Evolutionary conservation across 2,113 vertebrate species (phyloP), one percentile per base, ranked within the genome.

Genomic region (Scomber japonicus): DNA sequence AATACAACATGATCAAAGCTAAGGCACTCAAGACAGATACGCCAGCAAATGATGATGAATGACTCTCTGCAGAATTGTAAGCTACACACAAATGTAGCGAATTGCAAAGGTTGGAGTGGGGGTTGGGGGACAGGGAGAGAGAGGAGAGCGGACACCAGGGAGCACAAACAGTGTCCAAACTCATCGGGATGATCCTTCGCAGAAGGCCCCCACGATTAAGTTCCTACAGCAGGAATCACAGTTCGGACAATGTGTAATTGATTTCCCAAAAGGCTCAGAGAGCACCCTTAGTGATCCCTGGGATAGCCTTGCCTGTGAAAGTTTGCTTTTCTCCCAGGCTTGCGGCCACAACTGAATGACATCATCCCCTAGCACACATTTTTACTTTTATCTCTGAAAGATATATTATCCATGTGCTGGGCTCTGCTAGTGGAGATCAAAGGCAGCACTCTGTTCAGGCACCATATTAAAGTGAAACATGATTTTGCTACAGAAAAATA

Each of bases 41-140:
- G 91, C 95, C 95, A 94, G 96, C 96, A 98, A 98, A 99, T 98
- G 98, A 98, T 99, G 97, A 99, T 97, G 96, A 98, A 99, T 97
- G 96, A 93, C 94, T 97, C 97, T 97, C 97, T 88, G 95, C 92
- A 95, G 97, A 97, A 96, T 93, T 95, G 96, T 96, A 97, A 97
- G 96, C 88, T 95, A 94, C 93, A 96, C 96, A 96, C 94, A 93
- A 98, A 97, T 97, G 96, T 97, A 96, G 96, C 96, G 85, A 95
- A 82, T 93, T 94, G 93, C 92, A 94, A 95, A 95, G 90, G 94
- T 95, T 94, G 94, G 89, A 88, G 90, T 90, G 92, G 89, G 85
- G 78, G 60, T 24, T 46, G 57, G 75, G 73, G 84, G 74, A 31
- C 54, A 54, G 78, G 72, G 78, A 10, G 65, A 82, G 82, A 85